Evolutionary conservation across 92 coral and sea anemone genomes (phyloP).

Genomic region (Bergia sp.): DNA sequence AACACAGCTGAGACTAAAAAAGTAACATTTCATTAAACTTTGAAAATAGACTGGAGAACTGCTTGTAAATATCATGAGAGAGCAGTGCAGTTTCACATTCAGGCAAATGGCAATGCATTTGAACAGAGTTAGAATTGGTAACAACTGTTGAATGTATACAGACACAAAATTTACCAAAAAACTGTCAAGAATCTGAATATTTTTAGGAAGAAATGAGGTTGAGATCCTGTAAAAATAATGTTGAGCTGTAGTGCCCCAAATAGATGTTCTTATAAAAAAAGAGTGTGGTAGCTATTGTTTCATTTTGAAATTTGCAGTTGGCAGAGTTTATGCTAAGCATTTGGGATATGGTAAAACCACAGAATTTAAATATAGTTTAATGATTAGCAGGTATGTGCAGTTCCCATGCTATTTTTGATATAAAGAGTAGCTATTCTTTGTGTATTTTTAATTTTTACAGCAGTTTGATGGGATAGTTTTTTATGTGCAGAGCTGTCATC

Average conservation of each 20-base stretch:
- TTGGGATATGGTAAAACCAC: slow-evolving; percentile 37
- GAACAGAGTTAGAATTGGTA: too few species aligned
- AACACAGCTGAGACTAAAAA: too few species aligned
- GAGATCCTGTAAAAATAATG: too few species aligned
- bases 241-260: too few species aligned
- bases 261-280: background rate
- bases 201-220: background rate
- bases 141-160: too few species aligned
- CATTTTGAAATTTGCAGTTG: slow-evolving; percentile 29
- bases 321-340: slow-evolving; percentile 22
- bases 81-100: too few species aligned
- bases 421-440: slow-evolving; percentile 28
- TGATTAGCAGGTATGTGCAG: slow-evolving; percentile 13
- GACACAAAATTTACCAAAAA: too few species aligned
- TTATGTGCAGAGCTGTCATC: background rate
- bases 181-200: too few species aligned
- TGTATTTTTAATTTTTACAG: slow-evolving; percentile 1
- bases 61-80: too few species aligned
- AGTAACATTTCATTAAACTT: too few species aligned
- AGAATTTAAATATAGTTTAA: slow-evolving; percentile 22
- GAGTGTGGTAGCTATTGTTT: background rate
- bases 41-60: too few species aligned
- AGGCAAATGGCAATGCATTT: too few species aligned
- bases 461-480: background rate
- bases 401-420: slow-evolving; percentile 39